Percentiles rank a stretch among this genome's conserved stretches.
These are phyloP conservation scores for Cerastoderma edule DNA, from an alignment of 2,888 invertebrate genomes.

Conservation along the genomic window DNA sequence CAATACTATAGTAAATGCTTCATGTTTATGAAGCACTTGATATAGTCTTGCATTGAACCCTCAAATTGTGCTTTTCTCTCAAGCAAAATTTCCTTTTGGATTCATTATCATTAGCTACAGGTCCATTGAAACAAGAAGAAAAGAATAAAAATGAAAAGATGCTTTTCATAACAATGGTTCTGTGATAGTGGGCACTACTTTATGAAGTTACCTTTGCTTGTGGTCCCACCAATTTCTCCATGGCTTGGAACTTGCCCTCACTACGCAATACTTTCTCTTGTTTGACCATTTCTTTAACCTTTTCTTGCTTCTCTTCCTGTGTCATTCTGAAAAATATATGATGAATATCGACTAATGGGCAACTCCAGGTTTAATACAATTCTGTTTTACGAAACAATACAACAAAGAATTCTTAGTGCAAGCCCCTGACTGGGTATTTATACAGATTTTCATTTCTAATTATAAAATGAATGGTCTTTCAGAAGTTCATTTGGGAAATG, in stretches of 20 bases:
- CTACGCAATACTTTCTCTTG: conserved; percentile 75
- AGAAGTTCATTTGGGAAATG: too few species aligned
- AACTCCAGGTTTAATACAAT: not conserved
- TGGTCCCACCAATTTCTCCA: conserved; percentile 70
- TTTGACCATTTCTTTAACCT: conserved; percentile 67
- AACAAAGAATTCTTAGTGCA: not conserved
- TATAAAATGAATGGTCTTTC: not conserved
- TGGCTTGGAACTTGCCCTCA: conserved; percentile 71
- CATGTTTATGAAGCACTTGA: too few species aligned
- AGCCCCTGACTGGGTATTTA: not conserved
- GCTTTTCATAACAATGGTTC: too few species aligned
- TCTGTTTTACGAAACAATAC: not conserved
- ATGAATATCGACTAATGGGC: not conserved
- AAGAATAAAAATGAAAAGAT: too few species aligned
- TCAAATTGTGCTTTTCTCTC: too few species aligned
- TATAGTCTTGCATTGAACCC: too few species aligned
- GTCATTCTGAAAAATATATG: conserved; percentile 58
- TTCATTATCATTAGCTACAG: too few species aligned
- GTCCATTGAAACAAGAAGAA: too few species aligned
- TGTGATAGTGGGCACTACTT: too few species aligned
- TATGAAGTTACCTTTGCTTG: conserved; percentile 60
- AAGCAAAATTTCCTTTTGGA: too few species aligned
- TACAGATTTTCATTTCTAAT: not conserved
- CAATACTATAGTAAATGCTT: too few species aligned
- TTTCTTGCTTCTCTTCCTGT: conserved; percentile 71